These are phyloP conservation scores for Chitala chitala DNA, from an alignment of 2,113 vertebrate species.

Conservation along the genomic window DNA sequence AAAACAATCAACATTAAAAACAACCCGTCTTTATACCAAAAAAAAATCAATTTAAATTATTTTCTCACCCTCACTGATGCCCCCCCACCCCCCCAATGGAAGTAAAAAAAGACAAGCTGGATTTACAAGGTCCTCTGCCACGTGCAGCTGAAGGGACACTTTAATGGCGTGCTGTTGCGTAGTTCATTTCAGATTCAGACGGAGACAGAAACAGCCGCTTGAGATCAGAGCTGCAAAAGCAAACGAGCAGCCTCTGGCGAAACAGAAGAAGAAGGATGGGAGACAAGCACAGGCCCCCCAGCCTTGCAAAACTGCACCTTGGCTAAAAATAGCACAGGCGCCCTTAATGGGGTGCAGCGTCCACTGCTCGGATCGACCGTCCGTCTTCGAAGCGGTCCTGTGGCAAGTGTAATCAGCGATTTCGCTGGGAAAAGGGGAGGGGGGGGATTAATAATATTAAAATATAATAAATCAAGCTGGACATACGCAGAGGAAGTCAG, in stretches of 20 bases:
- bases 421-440: background rate
- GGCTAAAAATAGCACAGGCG: background rate
- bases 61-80: too few species aligned
- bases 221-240: background rate
- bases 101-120: too few species aligned
- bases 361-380: background rate
- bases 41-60: too few species aligned
- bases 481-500: background rate
- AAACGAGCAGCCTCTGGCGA: background rate
- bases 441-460: too few species aligned
- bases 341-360: background rate
- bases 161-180: too few species aligned
- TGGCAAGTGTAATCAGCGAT: conserved; percentile 5
- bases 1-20: too few species aligned
- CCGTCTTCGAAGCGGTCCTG: background rate
- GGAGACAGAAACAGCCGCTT: too few species aligned
- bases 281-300: background rate
- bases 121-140: too few species aligned
- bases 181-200: too few species aligned
- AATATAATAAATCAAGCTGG: background rate
- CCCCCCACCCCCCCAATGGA: too few species aligned
- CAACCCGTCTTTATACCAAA: too few species aligned
- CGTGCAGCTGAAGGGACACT: too few species aligned
- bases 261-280: background rate
- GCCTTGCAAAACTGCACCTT: background rate